phyloP scores from a whole-genome alignment of 64 coral and sea anemone species.

The Platygyra sinensis region DNA sequence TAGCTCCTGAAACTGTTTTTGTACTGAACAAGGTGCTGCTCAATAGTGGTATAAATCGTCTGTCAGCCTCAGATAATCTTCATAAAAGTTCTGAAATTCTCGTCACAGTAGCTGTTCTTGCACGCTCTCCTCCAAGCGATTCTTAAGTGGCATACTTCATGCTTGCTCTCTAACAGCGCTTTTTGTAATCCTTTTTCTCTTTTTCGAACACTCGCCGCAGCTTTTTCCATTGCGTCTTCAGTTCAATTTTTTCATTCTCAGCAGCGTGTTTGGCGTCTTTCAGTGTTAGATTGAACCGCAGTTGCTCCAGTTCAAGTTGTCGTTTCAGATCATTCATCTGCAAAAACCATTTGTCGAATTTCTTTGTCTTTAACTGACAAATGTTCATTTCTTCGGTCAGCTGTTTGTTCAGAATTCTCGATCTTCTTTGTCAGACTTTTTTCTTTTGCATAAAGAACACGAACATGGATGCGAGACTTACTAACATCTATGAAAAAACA shows the following conservation, averaged over 20 bases:
- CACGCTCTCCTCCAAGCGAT: constrained; percentile 4
- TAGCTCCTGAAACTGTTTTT: background rate
- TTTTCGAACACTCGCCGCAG: background rate
- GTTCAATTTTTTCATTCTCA: background rate
- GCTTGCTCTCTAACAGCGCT: background rate
- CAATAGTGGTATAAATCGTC: background rate
- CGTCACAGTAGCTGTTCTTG: background rate
- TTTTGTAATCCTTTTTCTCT: background rate
- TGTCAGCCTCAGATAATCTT: constrained; percentile 16
- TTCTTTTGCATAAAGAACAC: constrained; percentile 15
- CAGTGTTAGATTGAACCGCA: background rate
- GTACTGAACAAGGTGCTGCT: background rate
- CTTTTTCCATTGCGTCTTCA: background rate
- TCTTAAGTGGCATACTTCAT: background rate
- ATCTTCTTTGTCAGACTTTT: background rate
- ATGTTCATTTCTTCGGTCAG: background rate
- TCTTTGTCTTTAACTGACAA: background rate
- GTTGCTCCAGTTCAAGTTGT: background rate
- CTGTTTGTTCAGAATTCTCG: background rate
- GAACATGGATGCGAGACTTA: constrained; percentile 15
- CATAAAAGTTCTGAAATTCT: constrained; percentile 13
- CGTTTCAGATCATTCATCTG: background rate
- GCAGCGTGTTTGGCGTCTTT: background rate
- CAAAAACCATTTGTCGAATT: background rate
- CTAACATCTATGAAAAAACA: constrained; percentile 9